Evolutionary conservation across 30 jellyfish, hydroid and myxozoan species (phyloP).

Genomic region (Hydractinia echinata): DNA sequence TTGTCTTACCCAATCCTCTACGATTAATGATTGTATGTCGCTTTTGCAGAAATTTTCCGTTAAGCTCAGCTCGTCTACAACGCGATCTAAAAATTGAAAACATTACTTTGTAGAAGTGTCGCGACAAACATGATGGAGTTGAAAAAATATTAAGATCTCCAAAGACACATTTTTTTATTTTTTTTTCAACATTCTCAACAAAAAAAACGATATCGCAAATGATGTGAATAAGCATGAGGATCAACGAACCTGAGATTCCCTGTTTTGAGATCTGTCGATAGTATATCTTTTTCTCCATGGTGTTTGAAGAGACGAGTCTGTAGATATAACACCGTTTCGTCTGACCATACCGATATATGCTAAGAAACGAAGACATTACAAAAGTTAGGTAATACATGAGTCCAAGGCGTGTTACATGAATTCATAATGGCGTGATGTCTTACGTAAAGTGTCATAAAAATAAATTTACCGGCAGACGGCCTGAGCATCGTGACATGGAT

Average conservation of each 20-base stretch:
- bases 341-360: conserved; percentile 90
- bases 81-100: conserved; percentile 64
- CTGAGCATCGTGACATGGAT: conserved; percentile 97
- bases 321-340: conserved; percentile 69
- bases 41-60: conserved; percentile 73
- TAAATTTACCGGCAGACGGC: conserved; percentile 84
- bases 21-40: conserved; percentile 51
- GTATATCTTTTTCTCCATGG: conserved; percentile 86
- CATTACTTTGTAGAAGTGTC: background rate
- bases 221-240: background rate
- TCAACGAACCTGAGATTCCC: conserved; percentile 72
- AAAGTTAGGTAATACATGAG: background rate
- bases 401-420: background rate
- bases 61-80: conserved; percentile 70
- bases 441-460: background rate
- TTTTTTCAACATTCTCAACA: background rate
- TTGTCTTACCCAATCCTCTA: conserved; percentile 55
- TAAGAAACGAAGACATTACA: background rate
- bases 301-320: conserved; percentile 82
- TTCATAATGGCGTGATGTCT: too few species aligned
- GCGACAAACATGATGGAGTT: too few species aligned
- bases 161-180: too few species aligned
- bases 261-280: conserved; percentile 84
- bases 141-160: too few species aligned
- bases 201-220: background rate